A percentile compares a stretch with the other conserved stretches of the same genome.
Conservation (phyloP, 2,797 vertebrate species). For the Hybognathus amarus region DNA sequence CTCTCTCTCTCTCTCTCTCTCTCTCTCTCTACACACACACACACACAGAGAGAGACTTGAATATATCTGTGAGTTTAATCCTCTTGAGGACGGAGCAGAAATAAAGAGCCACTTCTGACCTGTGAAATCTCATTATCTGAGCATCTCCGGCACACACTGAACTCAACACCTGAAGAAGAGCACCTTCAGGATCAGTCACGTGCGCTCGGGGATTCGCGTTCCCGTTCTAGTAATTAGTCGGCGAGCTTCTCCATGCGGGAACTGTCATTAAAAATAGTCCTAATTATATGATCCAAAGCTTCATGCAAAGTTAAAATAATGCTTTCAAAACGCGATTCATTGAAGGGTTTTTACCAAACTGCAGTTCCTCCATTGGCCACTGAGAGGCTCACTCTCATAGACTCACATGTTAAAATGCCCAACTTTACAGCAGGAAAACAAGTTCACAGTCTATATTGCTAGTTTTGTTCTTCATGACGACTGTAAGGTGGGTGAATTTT, state of each 20-base stretch:
- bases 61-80: not conserved
- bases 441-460: too few relatives aligned
- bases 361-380: too few relatives aligned
- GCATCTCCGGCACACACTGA: not conserved
- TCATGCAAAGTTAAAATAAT: too few relatives aligned
- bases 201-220: not conserved
- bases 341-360: too few relatives aligned
- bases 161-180: constrained; percentile 6
- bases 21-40: not conserved
- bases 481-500: too few relatives aligned
- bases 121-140: not conserved
- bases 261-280: constrained; percentile 16
- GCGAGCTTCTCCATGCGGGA: not conserved
- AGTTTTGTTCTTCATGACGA: too few relatives aligned
- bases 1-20: too few relatives aligned
- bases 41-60: not conserved
- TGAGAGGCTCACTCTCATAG: too few relatives aligned
- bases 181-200: not conserved
- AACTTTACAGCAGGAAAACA: too few relatives aligned
- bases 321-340: not conserved
- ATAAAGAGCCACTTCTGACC: not conserved
- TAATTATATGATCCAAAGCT: not conserved
- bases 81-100: not conserved
- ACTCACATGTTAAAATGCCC: too few relatives aligned
- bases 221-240: not conserved